Evolutionary conservation across 2,113 vertebrate species (phyloP).

Genomic region (Lipophrys pholis): DNA sequence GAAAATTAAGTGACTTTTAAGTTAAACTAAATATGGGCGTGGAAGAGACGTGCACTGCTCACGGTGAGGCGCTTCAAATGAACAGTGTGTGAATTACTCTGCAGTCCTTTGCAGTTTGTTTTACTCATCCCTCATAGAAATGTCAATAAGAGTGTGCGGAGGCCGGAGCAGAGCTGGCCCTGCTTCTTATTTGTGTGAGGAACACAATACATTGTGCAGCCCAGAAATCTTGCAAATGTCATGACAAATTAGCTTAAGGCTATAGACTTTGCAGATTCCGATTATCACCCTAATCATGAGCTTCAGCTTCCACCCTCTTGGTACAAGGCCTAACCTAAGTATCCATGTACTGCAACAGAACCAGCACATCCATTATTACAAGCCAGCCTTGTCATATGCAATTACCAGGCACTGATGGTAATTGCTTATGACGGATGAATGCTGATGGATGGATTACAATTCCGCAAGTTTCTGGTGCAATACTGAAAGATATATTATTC

Average conservation of each 20-base stretch:
- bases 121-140: constrained; percentile 23
- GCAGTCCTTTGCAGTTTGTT: neutral
- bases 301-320: constrained; percentile 30
- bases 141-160: constrained; percentile 10
- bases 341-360: constrained; percentile 41
- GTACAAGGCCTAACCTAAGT: constrained; percentile 21
- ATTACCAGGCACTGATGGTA: constrained; percentile 55
- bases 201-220: constrained; percentile 11
- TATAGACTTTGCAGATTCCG: constrained; percentile 14
- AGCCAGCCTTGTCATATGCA: constrained; percentile 38
- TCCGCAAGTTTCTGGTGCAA: constrained; percentile 3
- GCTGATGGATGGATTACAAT: constrained; percentile 56
- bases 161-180: neutral
- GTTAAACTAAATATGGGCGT: constrained; percentile 25
- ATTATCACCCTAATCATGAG: constrained; percentile 56
- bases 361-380: constrained; percentile 52
- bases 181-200: constrained; percentile 41
- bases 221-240: constrained; percentile 48
- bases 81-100: constrained; percentile 8
- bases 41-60: constrained; percentile 8
- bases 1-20: constrained; percentile 37
- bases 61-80: constrained; percentile 21
- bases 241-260: constrained; percentile 52
- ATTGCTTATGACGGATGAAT: constrained; percentile 51
- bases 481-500: constrained; percentile 23